Percentiles rank a stretch among this genome's conserved stretches.
phyloP scores from a whole-genome alignment of 2,888 invertebrate species.

The Amblyteles armatorius region DNA sequence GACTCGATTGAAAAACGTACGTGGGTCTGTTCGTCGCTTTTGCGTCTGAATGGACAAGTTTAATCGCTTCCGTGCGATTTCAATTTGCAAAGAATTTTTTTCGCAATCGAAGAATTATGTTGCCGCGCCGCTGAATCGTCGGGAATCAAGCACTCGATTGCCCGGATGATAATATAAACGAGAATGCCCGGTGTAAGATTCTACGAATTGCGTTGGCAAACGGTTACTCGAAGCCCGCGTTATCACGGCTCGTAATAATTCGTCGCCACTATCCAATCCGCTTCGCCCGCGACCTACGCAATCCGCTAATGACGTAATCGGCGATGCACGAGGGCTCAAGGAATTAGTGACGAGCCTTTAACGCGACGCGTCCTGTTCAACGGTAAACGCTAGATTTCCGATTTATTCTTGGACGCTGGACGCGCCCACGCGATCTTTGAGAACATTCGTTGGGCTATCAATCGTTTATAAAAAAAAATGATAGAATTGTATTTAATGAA shows the following conservation, averaged over 20 bases:
- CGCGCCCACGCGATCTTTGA: background rate
- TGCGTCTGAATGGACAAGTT: no score
- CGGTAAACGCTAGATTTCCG: background rate
- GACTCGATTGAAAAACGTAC: no score
- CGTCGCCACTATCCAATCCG: conserved; percentile 14
- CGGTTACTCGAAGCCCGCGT: conserved; percentile 20
- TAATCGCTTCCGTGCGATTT: no score
- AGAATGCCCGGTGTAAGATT: conserved; percentile 1
- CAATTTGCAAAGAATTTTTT: no score
- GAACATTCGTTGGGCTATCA: background rate
- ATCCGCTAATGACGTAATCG: conserved; percentile 39
- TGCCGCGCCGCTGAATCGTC: background rate
- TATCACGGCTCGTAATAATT: conserved; percentile 27
- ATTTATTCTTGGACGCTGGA: conserved; percentile 10
- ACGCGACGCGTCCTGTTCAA: conserved; percentile 38
- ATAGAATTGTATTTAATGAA: no score
- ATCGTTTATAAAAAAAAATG: background rate
- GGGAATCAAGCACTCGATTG: background rate
- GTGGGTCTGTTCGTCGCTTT: no score
- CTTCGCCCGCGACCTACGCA: conserved; percentile 26
- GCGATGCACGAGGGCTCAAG: conserved; percentile 28
- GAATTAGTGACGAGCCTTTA: conserved; percentile 42
- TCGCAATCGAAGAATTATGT: no score
- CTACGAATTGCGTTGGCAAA: conserved; percentile 20
- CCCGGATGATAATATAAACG: background rate